Percentiles rank a stretch among this genome's conserved stretches.
phyloP scores from a whole-genome alignment of 2,888 invertebrate species.

The Zygogramma bicolorata region DNA sequence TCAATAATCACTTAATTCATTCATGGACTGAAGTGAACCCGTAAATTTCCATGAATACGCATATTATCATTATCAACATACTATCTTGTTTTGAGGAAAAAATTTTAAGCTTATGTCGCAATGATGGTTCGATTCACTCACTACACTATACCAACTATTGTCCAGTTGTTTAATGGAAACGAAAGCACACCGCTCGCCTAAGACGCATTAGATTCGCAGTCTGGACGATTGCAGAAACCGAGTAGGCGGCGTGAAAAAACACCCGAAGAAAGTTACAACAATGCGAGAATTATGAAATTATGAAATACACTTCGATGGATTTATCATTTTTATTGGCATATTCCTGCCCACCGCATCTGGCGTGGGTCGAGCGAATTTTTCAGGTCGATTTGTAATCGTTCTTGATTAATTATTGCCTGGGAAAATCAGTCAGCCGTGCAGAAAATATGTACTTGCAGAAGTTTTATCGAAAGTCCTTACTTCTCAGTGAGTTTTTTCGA shows the following conservation, averaged over 20 bases:
- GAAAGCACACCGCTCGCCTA: neutral
- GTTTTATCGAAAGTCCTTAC: slow-evolving; percentile 7
- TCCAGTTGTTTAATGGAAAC: too few species aligned
- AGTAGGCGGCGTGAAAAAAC: slow-evolving; percentile 54
- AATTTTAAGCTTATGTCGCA: too few species aligned
- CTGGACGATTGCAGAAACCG: slow-evolving; percentile 51
- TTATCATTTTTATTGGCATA: slow-evolving; percentile 51
- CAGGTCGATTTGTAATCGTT: slow-evolving; percentile 45
- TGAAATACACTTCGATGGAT: slow-evolving; percentile 58
- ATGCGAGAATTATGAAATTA: slow-evolving; percentile 60
- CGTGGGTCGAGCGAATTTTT: slow-evolving; percentile 49
- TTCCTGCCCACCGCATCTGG: slow-evolving; percentile 45
- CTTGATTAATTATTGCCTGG: slow-evolving; percentile 54
- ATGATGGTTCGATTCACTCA: too few species aligned
- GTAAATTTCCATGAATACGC: too few species aligned
- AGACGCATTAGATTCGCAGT: neutral
- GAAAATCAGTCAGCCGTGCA: slow-evolving; percentile 51
- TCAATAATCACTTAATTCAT: too few species aligned
- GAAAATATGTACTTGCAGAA: slow-evolving; percentile 32
- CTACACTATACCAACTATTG: too few species aligned
- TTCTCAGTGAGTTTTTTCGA: neutral
- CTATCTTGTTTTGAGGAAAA: too few species aligned
- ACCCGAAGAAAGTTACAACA: slow-evolving; percentile 60
- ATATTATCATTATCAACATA: too few species aligned
- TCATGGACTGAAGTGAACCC: too few species aligned